These are phyloP conservation scores for Bolinopsis microptera DNA, from an alignment of 37 sponge, comb jelly and placozoan species.

Conservation along the genomic window DNA sequence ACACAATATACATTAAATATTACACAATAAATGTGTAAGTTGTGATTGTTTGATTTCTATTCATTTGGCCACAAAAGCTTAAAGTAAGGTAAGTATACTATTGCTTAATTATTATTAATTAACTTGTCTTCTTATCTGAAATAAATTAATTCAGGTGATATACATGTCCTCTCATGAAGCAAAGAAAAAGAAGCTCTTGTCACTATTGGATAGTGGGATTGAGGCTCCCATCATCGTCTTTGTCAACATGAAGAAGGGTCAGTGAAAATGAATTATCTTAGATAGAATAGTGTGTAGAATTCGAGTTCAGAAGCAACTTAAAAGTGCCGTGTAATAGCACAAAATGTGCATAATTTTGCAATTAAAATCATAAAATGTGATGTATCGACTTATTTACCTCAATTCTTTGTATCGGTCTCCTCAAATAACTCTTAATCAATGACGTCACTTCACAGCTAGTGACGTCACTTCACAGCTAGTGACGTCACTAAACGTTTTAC, in stretches of 20 bases:
- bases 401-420: background rate
- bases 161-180: constrained; percentile 81
- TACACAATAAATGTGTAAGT: too few relatives aligned
- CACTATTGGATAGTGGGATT: constrained; percentile 75
- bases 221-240: constrained; percentile 98
- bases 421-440: background rate
- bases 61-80: too few relatives aligned
- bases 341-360: too few relatives aligned
- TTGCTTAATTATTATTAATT: background rate
- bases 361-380: too few relatives aligned
- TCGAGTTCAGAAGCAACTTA: background rate
- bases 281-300: background rate
- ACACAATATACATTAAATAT: too few relatives aligned
- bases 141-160: constrained; percentile 71
- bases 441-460: too few relatives aligned
- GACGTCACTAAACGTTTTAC: too few relatives aligned
- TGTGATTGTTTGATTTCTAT: background rate
- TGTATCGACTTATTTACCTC: too few relatives aligned
- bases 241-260: constrained; percentile 98
- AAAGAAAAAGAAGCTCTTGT: constrained; percentile 80
- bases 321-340: too few relatives aligned
- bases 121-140: background rate
- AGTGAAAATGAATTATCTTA: constrained; percentile 8
- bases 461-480: too few relatives aligned
- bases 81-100: background rate